phyloP scores from a whole-genome alignment of 2,113 vertebrate genomes.

The Eonycteris spelaea region DNA sequence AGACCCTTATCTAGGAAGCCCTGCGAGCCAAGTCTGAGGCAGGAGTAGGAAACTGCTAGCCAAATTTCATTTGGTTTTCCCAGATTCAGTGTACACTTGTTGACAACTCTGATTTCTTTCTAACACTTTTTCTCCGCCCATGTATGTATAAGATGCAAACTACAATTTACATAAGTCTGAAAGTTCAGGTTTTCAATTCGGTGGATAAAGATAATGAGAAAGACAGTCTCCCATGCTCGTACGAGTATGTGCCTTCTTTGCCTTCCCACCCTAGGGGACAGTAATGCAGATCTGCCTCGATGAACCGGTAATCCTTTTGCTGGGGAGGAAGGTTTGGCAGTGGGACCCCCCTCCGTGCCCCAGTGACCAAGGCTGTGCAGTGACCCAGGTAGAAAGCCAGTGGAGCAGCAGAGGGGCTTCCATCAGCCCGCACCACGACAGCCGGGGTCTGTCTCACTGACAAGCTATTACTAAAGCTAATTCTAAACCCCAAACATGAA shows the following conservation, averaged over 20 bases:
- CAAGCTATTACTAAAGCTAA: constrained; percentile 20
- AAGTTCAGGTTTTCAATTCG: not conserved
- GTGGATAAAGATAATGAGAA: not conserved
- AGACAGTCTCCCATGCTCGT: not conserved
- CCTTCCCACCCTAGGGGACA: not conserved
- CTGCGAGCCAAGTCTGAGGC: not conserved
- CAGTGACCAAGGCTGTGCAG: not conserved
- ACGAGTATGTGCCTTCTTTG: not conserved
- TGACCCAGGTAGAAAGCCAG: constrained; percentile 25
- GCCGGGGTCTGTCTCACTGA: not conserved
- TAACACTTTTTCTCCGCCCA: not conserved
- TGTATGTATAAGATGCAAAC: not conserved
- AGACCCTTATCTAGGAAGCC: not conserved
- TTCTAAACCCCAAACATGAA: not conserved
- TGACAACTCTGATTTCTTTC: not conserved
- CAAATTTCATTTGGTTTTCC: not conserved
- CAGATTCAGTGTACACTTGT: not conserved
- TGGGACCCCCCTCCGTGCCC: not conserved
- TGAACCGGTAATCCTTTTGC: not conserved
- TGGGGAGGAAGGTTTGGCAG: not conserved
- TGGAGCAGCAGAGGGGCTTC: not conserved
- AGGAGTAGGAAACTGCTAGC: not conserved
- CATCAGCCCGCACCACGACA: not conserved
- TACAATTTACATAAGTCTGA: not conserved
- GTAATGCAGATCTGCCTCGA: not conserved